These are phyloP conservation scores for Drosophila lacicola DNA, from an alignment of 2,888 invertebrate genomes.

Conservation along the genomic window DNA sequence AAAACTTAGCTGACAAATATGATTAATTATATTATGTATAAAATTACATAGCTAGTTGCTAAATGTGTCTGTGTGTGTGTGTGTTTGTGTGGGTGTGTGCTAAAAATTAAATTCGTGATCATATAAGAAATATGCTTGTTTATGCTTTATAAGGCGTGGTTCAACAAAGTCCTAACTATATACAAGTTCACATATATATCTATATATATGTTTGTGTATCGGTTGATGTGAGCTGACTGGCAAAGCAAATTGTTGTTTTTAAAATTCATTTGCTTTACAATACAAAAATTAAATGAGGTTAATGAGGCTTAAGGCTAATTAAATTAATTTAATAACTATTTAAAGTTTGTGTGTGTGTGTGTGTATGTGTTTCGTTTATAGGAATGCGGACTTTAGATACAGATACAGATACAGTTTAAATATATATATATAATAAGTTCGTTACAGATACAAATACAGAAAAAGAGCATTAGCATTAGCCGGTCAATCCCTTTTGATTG, in stretches of 20 bases:
- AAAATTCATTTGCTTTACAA: constrained; percentile 73
- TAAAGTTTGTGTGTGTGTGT: constrained; percentile 26
- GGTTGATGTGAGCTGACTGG: constrained; percentile 36
- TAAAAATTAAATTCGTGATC: constrained; percentile 72
- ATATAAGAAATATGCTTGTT: constrained; percentile 52
- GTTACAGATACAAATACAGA: constrained; percentile 43
- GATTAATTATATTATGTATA: constrained; percentile 59
- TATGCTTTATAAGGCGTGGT: constrained; percentile 39
- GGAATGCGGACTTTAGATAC: constrained; percentile 66
- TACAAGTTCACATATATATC: constrained; percentile 28
- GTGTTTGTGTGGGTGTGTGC: constrained; percentile 32
- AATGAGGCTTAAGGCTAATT: constrained; percentile 62
- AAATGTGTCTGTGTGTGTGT: constrained; percentile 28
- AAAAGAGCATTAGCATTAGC: constrained; percentile 39
- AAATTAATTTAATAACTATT: constrained; percentile 50
- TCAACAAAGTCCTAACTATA: constrained; percentile 48
- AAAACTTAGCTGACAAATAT: constrained; percentile 51
- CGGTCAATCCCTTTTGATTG: constrained; percentile 34
- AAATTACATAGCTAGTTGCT: constrained; percentile 69
- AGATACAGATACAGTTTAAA: constrained; percentile 25
- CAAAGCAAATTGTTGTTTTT: constrained; percentile 75
- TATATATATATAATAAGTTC: constrained; percentile 20
- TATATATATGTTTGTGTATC: constrained; percentile 3
- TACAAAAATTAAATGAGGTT: constrained; percentile 44
- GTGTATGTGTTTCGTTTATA: constrained; percentile 42